These are phyloP conservation scores for Aphelenchoides avenae DNA, from an alignment of 1,140 invertebrate genomes.

Conservation along the genomic window DNA sequence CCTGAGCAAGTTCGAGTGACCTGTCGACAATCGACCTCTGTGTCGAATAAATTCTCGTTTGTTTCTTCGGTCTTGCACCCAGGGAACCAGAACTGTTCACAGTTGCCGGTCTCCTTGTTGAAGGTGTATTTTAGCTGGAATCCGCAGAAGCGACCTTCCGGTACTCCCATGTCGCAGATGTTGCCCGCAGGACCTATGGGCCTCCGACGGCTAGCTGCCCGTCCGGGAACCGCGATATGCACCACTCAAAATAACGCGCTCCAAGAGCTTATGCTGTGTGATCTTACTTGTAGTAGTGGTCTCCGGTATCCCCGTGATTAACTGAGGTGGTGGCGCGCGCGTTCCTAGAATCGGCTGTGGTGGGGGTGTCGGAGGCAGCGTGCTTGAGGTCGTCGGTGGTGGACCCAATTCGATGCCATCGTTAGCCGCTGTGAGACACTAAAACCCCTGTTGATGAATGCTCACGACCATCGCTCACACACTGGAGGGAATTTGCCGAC, in stretches of 20 bases:
- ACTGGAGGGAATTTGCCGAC: conserved; percentile 37
- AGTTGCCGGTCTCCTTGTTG: conserved; percentile 44
- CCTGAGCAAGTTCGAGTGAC: conserved; percentile 40
- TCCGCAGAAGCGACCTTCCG: conserved; percentile 50
- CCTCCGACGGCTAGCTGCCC: neutral
- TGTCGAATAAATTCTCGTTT: conserved; percentile 54
- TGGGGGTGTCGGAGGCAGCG: conserved; percentile 24
- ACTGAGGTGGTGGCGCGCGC: neutral
- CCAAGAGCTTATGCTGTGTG: neutral
- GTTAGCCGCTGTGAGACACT: conserved; percentile 57
- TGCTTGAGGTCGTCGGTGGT: conserved; percentile 9
- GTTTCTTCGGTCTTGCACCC: conserved; percentile 53
- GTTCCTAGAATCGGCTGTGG: neutral
- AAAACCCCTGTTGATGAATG: conserved; percentile 9
- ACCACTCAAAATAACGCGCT: conserved; percentile 8
- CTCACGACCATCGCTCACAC: conserved; percentile 19
- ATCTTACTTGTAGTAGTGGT: neutral
- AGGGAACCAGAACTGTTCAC: conserved; percentile 55
- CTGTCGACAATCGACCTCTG: conserved; percentile 30
- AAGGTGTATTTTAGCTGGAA: conserved; percentile 50
- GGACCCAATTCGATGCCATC: conserved; percentile 32
- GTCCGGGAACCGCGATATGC: too few species aligned
- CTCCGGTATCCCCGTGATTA: neutral
- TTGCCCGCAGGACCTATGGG: neutral
- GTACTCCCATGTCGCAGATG: conserved; percentile 44